Conservation (phyloP, 2,113 vertebrate species). For the Tragulus kanchil region DNA sequence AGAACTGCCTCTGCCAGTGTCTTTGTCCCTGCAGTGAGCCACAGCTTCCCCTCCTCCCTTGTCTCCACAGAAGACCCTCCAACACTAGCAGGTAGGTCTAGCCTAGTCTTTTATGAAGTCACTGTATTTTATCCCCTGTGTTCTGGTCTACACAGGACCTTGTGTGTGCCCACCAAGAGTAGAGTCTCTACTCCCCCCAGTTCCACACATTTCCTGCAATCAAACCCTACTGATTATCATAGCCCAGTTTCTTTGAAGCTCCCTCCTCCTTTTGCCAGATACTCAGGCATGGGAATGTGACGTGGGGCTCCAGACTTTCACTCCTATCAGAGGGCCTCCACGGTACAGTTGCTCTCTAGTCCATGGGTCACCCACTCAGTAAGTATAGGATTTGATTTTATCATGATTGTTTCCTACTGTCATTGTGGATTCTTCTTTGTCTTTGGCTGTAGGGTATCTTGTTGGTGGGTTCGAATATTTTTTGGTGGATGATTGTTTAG, state of each 20-base stretch:
- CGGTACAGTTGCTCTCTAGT: neutral
- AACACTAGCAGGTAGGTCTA: neutral
- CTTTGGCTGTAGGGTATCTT: neutral
- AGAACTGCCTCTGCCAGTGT: neutral
- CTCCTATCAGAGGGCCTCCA: neutral
- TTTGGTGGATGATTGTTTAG: neutral
- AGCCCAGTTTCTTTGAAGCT: neutral
- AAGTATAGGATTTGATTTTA: neutral
- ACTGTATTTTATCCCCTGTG: neutral
- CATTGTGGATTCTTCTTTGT: neutral
- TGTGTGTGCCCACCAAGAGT: neutral
- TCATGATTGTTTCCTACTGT: neutral
- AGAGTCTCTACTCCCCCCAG: neutral
- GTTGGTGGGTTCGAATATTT: neutral
- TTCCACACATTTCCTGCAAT: neutral
- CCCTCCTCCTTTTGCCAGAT: neutral
- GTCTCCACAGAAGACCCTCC: neutral
- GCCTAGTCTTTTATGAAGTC: neutral
- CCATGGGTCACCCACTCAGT: neutral
- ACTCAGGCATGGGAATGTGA: neutral
- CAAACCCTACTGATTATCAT: neutral
- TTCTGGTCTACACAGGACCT: neutral
- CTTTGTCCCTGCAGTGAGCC: neutral
- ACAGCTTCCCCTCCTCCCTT: neutral
- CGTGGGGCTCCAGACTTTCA: neutral